Percentiles rank a stretch among this genome's conserved stretches.
phyloP scores from a whole-genome alignment of 2,797 vertebrate genomes.

The Sebastes trivittatus region DNA sequence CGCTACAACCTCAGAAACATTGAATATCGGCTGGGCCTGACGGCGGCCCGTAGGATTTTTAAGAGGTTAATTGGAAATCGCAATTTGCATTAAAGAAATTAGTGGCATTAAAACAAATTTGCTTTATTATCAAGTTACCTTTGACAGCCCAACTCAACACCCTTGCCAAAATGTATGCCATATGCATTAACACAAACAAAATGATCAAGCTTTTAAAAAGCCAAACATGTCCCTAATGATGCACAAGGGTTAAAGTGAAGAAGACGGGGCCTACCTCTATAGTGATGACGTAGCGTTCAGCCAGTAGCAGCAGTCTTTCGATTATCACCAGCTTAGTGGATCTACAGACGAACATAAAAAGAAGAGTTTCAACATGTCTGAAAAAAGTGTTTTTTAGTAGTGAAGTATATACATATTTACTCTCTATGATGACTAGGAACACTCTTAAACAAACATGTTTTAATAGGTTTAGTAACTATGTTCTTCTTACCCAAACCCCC shows the following conservation, averaged over 20 bases:
- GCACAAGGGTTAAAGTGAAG: neutral
- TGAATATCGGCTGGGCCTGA: no score
- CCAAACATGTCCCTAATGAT: neutral
- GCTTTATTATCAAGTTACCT: no score
- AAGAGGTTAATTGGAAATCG: no score
- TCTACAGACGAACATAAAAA: slow-evolving; percentile 71
- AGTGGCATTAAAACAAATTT: no score
- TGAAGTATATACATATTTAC: neutral
- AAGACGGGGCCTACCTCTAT: slow-evolving; percentile 88
- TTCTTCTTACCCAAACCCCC: slow-evolving; percentile 73
- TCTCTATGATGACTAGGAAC: neutral
- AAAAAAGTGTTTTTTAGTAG: neutral
- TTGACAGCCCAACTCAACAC: no score
- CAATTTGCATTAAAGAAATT: no score
- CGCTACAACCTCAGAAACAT: no score
- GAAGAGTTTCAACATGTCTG: neutral
- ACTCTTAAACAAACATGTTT: slow-evolving; percentile 4
- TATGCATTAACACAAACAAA: neutral
- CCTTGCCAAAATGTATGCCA: no score
- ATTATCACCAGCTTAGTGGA: slow-evolving; percentile 99
- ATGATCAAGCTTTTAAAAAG: neutral
- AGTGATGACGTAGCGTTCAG: slow-evolving; percentile 98
- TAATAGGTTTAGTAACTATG: slow-evolving; percentile 53
- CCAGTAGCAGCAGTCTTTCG: slow-evolving; percentile 94
- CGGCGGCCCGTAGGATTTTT: no score